Conservation (phyloP, 2,113 vertebrate genomes). For the Spilogale gracilis region DNA sequence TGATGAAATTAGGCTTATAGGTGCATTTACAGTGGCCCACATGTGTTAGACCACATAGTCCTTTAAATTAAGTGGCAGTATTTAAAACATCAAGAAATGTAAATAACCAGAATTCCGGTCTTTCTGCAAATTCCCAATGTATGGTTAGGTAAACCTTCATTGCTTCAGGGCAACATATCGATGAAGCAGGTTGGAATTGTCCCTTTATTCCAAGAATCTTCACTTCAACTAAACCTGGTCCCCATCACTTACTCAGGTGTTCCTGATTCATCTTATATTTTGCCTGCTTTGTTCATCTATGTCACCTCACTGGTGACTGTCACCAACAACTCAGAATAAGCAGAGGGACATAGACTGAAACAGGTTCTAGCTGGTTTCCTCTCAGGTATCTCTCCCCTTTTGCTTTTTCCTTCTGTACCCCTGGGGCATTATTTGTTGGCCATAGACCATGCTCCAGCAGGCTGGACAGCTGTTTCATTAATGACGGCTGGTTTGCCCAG, state of each 20-base stretch:
- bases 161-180: rapidly evolving
- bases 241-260: rapidly evolving
- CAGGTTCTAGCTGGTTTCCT: background rate
- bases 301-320: background rate
- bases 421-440: background rate
- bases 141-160: too few relatives aligned
- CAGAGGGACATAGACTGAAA: background rate
- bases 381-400: background rate
- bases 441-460: too few relatives aligned
- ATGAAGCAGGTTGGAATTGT: background rate
- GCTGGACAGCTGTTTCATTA: background rate
- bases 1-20: too few relatives aligned
- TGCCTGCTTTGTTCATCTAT: background rate
- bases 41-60: background rate
- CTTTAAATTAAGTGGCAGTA: background rate
- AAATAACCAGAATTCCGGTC: background rate
- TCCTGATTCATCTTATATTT: background rate
- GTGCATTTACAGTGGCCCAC: background rate
- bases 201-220: background rate
- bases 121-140: background rate
- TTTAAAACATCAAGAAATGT: background rate
- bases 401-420: too few relatives aligned
- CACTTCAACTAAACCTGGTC: background rate
- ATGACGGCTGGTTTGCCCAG: background rate
- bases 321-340: background rate